Percentiles rank a stretch among this genome's conserved stretches.
These are phyloP conservation scores for Eilema sororculum DNA, from an alignment of 2,888 invertebrate species.

Conservation along the genomic window DNA sequence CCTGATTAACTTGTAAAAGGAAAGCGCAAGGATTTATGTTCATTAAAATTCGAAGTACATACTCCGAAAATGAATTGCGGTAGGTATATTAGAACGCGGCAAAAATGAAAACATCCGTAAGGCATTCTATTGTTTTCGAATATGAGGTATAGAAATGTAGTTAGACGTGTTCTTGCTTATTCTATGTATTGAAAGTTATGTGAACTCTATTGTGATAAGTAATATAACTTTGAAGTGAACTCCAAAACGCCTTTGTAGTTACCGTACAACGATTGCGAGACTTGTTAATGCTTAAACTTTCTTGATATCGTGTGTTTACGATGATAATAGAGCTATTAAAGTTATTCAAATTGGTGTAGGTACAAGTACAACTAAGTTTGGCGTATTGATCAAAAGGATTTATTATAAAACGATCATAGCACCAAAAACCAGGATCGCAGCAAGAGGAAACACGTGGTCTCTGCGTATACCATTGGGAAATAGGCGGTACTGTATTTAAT, in stretches of 20 bases:
- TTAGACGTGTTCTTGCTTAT: neutral
- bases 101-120: constrained; percentile 25
- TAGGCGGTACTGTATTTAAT: no score
- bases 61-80: constrained; percentile 20
- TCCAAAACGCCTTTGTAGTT: neutral
- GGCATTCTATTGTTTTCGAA: constrained; percentile 24
- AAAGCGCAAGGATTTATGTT: constrained; percentile 9
- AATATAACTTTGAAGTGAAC: neutral
- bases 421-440: no score
- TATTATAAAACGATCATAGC: no score
- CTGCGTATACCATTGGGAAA: no score
- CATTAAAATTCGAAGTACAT: constrained; percentile 37
- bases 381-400: no score
- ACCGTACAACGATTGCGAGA: no score
- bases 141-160: neutral
- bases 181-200: neutral
- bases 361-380: no score
- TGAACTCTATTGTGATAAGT: neutral
- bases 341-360: no score
- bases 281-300: no score
- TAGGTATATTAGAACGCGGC: constrained; percentile 24
- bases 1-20: constrained; percentile 24
- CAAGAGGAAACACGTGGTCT: no score
- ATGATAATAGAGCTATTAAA: no score
- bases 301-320: no score